Percentiles rank a stretch among this genome's conserved stretches.
phyloP scores from a whole-genome alignment of 2,888 invertebrate species.

The Tetragnatha montana region DNA sequence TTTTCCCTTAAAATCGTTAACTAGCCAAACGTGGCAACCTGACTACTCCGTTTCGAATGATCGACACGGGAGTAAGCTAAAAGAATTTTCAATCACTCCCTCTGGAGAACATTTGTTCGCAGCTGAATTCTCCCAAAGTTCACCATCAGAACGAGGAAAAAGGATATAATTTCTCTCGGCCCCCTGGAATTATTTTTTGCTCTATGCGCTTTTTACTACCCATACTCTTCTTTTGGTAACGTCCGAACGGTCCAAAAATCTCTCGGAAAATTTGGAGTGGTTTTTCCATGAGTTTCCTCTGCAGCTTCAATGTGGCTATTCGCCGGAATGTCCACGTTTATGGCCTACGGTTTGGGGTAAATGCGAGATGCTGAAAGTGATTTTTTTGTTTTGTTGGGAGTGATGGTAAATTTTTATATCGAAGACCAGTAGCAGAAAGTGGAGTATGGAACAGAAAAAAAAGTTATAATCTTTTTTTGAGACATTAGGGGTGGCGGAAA shows the following conservation, averaged over 20 bases:
- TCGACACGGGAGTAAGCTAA: constrained; percentile 47
- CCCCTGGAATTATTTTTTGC: background rate
- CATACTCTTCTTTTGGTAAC: background rate
- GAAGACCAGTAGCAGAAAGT: background rate
- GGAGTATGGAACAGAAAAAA: background rate
- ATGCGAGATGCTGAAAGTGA: constrained; percentile 18
- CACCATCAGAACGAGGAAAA: constrained; percentile 27
- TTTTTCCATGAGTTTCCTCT: background rate
- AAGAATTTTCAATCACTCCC: constrained; percentile 58
- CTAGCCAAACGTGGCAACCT: constrained; percentile 14
- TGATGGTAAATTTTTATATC: constrained; percentile 13
- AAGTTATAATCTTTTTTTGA: background rate
- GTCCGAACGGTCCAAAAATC: background rate
- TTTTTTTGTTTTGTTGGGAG: constrained; percentile 17
- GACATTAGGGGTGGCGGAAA: background rate
- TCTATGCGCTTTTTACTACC: background rate
- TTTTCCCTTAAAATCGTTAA: background rate
- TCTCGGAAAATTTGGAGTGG: constrained; percentile 2
- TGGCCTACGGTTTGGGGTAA: constrained; percentile 39
- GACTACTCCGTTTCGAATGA: constrained; percentile 4
- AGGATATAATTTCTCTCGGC: background rate
- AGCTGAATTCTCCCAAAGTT: constrained; percentile 27
- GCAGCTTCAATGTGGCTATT: constrained; percentile 50
- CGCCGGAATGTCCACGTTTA: constrained; percentile 47
- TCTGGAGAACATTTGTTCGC: constrained; percentile 44